A percentile compares a stretch with the other conserved stretches of the same genome.
These are phyloP conservation scores for Pomacea canaliculata DNA, from an alignment of 2,888 invertebrate genomes.

Conservation along the genomic window DNA sequence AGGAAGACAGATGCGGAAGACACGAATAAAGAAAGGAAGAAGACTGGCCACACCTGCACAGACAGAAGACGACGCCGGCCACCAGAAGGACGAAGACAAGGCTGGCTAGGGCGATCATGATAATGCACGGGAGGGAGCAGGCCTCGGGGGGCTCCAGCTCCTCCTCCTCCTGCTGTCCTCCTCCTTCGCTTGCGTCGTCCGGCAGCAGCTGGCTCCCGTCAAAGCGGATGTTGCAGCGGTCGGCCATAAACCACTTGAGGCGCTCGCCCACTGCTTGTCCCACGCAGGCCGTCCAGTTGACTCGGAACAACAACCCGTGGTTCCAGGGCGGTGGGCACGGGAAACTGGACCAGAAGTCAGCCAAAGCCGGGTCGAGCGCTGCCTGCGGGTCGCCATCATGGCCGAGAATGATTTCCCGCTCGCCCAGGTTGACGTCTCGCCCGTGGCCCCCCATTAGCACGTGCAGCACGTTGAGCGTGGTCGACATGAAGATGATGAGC, in stretches of 20 bases:
- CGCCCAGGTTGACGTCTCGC: slow-evolving; percentile 24
- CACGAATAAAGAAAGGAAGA: not conserved
- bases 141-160: slow-evolving; percentile 34
- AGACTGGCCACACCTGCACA: slow-evolving; percentile 30
- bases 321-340: slow-evolving; percentile 49
- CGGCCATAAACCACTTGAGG: slow-evolving; percentile 39
- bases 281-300: slow-evolving; percentile 45
- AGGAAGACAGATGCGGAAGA: no score
- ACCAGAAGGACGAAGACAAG: slow-evolving; percentile 34
- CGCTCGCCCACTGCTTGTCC: slow-evolving; percentile 37
- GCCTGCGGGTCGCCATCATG: not conserved
- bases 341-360: slow-evolving; percentile 42
- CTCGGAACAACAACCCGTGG: slow-evolving; percentile 37
- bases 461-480: slow-evolving; percentile 21
- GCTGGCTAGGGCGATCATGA: slow-evolving; percentile 36
- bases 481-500: slow-evolving; percentile 15
- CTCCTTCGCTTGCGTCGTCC: not conserved
- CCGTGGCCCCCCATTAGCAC: slow-evolving; percentile 22
- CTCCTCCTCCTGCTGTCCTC: slow-evolving; percentile 15
- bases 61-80: slow-evolving; percentile 32
- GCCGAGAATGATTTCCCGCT: slow-evolving; percentile 11
- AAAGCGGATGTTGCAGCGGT: slow-evolving; percentile 40
- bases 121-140: slow-evolving; percentile 35
- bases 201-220: slow-evolving; percentile 26
- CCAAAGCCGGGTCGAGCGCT: slow-evolving; percentile 35